Conservation (phyloP, 2,113 vertebrate genomes). For the Etheostoma cragini region DNA sequence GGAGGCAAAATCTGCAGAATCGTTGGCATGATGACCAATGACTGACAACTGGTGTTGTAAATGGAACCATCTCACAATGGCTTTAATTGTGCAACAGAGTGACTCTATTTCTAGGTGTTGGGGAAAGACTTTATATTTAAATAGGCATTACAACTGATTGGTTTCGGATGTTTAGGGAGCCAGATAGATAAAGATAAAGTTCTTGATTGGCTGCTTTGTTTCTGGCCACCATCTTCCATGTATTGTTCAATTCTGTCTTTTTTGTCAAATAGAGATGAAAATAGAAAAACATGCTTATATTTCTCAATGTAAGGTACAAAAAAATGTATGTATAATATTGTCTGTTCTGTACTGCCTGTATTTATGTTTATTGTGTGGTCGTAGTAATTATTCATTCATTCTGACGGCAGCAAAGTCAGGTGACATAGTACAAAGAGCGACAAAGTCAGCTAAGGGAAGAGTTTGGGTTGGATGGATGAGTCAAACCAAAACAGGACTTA, state of each 20-base stretch:
- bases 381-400: too few relatives aligned
- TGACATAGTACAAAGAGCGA: too few relatives aligned
- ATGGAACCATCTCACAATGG: slow-evolving; percentile 6
- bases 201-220: too few relatives aligned
- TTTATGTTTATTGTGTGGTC: too few relatives aligned
- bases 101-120: background rate
- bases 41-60: slow-evolving; percentile 6
- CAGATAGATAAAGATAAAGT: background rate
- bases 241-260: too few relatives aligned
- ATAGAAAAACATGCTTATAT: background rate
- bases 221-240: too few relatives aligned
- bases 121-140: background rate
- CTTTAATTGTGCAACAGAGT: background rate
- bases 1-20: slow-evolving; percentile 10
- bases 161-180: background rate
- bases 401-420: too few relatives aligned
- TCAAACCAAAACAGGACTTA: too few relatives aligned
- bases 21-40: slow-evolving; percentile 13
- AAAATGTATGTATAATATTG: background rate
- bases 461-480: too few relatives aligned
- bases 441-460: too few relatives aligned
- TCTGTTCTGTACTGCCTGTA: too few relatives aligned
- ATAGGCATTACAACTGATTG: background rate
- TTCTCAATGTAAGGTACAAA: background rate
- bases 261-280: background rate